Conservation (phyloP, 53 echinoderm and acorn worm species). For the Echinarachnius parma region DNA sequence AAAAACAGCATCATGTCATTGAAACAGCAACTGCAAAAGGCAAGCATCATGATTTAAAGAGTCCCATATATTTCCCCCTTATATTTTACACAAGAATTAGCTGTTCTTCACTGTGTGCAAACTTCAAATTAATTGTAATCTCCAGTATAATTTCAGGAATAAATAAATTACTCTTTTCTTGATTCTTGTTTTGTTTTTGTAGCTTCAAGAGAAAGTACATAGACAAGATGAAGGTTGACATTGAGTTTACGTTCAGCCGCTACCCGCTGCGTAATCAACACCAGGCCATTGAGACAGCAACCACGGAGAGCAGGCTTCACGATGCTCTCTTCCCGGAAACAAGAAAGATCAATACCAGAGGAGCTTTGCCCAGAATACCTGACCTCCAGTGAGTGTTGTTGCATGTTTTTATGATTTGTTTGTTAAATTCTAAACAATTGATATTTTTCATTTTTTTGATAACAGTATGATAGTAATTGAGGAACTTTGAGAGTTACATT, state of each 20-base stretch:
- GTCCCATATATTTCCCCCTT: too few relatives aligned
- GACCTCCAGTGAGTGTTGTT: constrained; percentile 15
- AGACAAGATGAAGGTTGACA: constrained; percentile 64
- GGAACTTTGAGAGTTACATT: too few relatives aligned
- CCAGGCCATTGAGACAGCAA: constrained; percentile 59
- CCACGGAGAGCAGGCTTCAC: constrained; percentile 15
- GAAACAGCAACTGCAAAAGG: too few relatives aligned
- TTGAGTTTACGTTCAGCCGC: constrained; percentile 94
- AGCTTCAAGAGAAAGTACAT: constrained; percentile 62
- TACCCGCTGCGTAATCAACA: constrained; percentile 75
- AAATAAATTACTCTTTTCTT: neutral
- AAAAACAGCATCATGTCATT: too few relatives aligned
- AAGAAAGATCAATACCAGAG: neutral
- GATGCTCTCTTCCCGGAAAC: constrained; percentile 39
- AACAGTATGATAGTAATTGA: too few relatives aligned
- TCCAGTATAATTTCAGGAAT: too few relatives aligned
- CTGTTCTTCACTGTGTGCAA: too few relatives aligned
- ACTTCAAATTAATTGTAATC: too few relatives aligned
- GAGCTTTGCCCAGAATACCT: constrained; percentile 1
- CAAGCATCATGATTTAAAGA: too few relatives aligned
- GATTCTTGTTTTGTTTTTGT: neutral
- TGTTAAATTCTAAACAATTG: too few relatives aligned
- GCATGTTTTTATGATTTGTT: neutral
- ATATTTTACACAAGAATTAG: too few relatives aligned
- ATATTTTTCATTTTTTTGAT: too few relatives aligned